Evolutionary conservation across 2,888 invertebrate species (phyloP), one percentile per base, ranked within the genome.

Genomic region (Catonia carolina): DNA sequence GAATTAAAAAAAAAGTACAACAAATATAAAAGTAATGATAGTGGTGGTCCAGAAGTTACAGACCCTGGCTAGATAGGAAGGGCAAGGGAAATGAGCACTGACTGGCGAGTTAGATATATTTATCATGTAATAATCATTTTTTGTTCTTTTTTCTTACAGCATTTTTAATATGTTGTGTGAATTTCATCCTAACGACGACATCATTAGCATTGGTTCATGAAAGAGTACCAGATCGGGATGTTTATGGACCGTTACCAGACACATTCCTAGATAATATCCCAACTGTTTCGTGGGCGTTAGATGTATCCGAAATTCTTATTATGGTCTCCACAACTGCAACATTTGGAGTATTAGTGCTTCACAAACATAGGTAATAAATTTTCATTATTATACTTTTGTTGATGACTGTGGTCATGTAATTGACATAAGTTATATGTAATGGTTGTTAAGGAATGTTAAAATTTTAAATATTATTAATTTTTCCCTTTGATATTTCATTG

Each of bases 171-270:
- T 75, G 83, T 73, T 73, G 76, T 66, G 74, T 79, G 65, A 83
- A 80, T 72, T 83, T 83, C 69, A 72, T 83, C 64, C 67, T 82
- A 65, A 82, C 83, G 60, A 79, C 83, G 59, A 75, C 84, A 69
- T 86, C 89, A 55, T 78, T 93, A 67, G 87, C 91, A 64, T 74
- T 89, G 70, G 86, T 91, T 60, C 93, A 94, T 75, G 92, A 94
- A 72, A 80, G 86, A 64, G 82, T 93, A 65, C 93, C 93, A n/a
- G 86, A 89, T 74, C 77, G 86, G 63, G 77, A 78, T 60, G 77
- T 76, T 6, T 84, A 85, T 69, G 77, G 79, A 58, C 92, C 92
- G 54, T 81, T 94, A 66, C 88, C 88, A 56, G 94, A 94, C 74
- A 77, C 89, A 63, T 79, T 91, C 68, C 79, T 93, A 66, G 88